These are phyloP conservation scores for Paratilapia polleni DNA, from an alignment of 2,113 vertebrate genomes.

Conservation along the genomic window DNA sequence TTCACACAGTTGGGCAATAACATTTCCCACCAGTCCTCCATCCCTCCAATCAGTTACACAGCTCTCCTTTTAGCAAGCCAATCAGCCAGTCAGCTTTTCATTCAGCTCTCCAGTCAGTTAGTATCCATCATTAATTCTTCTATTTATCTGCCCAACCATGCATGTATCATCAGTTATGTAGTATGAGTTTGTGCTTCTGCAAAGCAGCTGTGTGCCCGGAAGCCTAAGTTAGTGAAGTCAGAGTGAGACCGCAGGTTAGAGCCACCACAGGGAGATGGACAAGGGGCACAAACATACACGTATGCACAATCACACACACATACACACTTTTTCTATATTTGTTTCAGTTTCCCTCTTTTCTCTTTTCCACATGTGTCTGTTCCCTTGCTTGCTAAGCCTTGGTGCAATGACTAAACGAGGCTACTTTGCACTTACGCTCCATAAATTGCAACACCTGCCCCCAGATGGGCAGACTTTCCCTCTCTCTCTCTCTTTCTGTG, in stretches of 20 bases:
- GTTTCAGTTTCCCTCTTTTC: constrained; percentile 37
- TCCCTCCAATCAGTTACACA: neutral
- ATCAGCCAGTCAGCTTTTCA: neutral
- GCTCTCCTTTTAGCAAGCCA: neutral
- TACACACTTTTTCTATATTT: neutral
- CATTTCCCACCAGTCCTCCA: neutral
- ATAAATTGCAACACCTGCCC: constrained; percentile 76
- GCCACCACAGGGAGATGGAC: constrained; percentile 55
- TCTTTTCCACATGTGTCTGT: constrained; percentile 53
- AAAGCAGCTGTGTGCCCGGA: constrained; percentile 69
- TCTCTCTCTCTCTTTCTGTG: constrained; percentile 20
- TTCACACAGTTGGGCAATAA: neutral
- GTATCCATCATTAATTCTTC: constrained; percentile 1
- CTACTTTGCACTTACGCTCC: constrained; percentile 71
- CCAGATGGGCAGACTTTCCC: constrained; percentile 38
- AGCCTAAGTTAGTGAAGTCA: constrained; percentile 68
- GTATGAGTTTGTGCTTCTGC: constrained; percentile 22
- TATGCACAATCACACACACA: neutral
- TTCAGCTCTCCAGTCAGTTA: neutral
- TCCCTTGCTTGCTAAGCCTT: constrained; percentile 43
- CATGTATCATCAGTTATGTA: constrained; percentile 3
- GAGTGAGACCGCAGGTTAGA: constrained; percentile 55
- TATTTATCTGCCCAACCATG: constrained; percentile 14
- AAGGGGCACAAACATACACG: constrained; percentile 2
- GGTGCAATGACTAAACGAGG: constrained; percentile 59